phyloP scores from a whole-genome alignment of 2,797 vertebrate genomes.

The Pseudomugil gertrudae region DNA sequence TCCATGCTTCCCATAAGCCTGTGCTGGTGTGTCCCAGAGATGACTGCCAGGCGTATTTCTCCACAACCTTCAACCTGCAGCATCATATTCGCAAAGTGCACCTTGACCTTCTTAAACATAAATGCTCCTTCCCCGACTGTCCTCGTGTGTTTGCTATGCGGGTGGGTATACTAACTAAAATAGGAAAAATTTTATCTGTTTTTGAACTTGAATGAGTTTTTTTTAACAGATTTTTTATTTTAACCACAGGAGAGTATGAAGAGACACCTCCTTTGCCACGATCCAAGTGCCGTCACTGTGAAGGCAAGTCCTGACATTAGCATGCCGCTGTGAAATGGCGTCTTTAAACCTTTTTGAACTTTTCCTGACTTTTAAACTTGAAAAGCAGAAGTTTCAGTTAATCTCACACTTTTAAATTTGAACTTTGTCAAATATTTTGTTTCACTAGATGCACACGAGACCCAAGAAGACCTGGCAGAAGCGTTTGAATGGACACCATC shows the following conservation, averaged over 20 bases:
- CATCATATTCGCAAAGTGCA: conserved; percentile 87
- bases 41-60: conserved; percentile 82
- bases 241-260: conserved; percentile 80
- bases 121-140: conserved; percentile 81
- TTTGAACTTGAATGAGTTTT: not conserved
- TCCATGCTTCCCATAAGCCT: conserved; percentile 75
- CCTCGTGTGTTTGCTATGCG: conserved; percentile 82
- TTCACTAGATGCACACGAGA: conserved; percentile 54
- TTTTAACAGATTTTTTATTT: not conserved
- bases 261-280: conserved; percentile 81
- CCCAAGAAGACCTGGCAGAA: conserved; percentile 81
- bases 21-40: conserved; percentile 80
- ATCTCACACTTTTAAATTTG: not conserved
- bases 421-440: not conserved
- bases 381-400: not conserved
- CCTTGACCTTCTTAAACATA: conserved; percentile 81
- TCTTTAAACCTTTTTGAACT: not conserved
- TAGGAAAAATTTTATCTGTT: not conserved
- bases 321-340: not conserved
- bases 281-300: conserved; percentile 56
- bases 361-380: not conserved
- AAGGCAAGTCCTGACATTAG: conserved; percentile 64
- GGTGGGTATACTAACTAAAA: conserved; percentile 36
- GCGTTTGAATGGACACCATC: conserved; percentile 68
- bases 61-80: conserved; percentile 86